Base-by-base conservation (phyloP, 2,888 invertebrate species). In the Cataglyphis rosenhaueri region DNA sequence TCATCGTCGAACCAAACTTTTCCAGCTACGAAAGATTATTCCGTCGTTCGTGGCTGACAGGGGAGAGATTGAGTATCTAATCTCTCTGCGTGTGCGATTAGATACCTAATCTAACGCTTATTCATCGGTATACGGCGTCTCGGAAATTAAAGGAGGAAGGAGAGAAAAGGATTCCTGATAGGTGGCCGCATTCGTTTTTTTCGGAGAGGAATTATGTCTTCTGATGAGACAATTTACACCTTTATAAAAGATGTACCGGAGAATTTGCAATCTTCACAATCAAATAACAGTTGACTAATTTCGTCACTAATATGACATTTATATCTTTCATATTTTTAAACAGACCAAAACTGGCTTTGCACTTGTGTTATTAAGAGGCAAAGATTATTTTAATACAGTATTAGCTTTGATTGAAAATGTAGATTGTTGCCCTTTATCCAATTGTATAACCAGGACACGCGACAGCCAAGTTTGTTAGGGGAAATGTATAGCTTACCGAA, bases 1-100 rank as follows among this genome's bases (percentile, higher is more conserved):
- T 73, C 78, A 35, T 78, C 74, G 59, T 78, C 74, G 59, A 71
- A 71, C 57, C 78, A 73, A 59, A 78, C 74, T 44, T 71, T 73
- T 32, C 59, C 41, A 78, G 78, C 35, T 73, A 73, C 78, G 59
- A 59, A 73, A 74, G 44, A 59, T 48, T n/a, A 18, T 78, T 48
- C 18, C 59, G 73, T 78, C 57, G 55, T 76, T 76, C 76, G 35
- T 78, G 78, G 57, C 44, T 59, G 57, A 59, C 18, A 18, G 29
- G 73, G 25, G 32, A 32, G 75, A 78, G 75, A 78, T 12, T 38
- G 41, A 41, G 32, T 44, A 71, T 21, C 41, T 55, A 52, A 48
- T 75, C 15, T 48, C 15, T 38, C 15, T 38, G 59, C 15, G 70
- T 70, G 15, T 41, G 41, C 35, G 38, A 71, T 71, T 71, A 25